Base-by-base conservation (phyloP, 2,797 vertebrate genomes). In the Crocodylus rhombifer region DNA sequence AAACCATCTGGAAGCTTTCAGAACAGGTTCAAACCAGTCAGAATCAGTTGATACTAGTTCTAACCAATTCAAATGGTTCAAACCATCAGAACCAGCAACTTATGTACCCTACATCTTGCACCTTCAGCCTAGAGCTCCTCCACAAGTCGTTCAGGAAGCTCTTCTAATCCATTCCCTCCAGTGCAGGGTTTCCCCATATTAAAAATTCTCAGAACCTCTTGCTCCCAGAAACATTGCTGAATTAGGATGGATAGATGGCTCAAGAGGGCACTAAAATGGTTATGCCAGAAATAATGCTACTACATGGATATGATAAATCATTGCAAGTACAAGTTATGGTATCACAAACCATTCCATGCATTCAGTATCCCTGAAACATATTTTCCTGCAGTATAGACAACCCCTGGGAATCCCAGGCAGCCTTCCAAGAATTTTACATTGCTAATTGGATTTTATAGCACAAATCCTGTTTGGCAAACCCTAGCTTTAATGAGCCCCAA, bases 381-480 rank as follows among this genome's bases (percentile, higher is more conserved):
- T 76, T 92, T 51, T 56, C 55, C 87, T 56, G 51, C 91, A 18
- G 67, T 87, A 13, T 63, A 95, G 73, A 94, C 86, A 94, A 73
- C 69, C 95, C 67, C 63, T 76, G 84, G 84, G 82, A 95, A 94
- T 89, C 69, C 17, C 55, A 92, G 92, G 94, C 89, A 93, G 76
- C 69, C 93, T 90, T 95, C 92, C 95, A 96, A 91, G 77, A 95
- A 89, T 86, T 92, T 90, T 82, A 90, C 92, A 84, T 73, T 89
- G 86, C 86, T 95, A 95, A 96, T 95, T 93, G 96, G 56, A 12
- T 64, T 94, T 90, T 92, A 87, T 82, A 78, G 92, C 86, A 91
- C 93, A 92, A 78, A 51, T 51, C 88, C 93, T 96, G 93, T 95
- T 96, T 93, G 93, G 82, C 77, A 96, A 92, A 92, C 90, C 92